Evolutionary conservation across 2,113 vertebrate species (phyloP).

Genomic region (Microcebus tavaratra): DNA sequence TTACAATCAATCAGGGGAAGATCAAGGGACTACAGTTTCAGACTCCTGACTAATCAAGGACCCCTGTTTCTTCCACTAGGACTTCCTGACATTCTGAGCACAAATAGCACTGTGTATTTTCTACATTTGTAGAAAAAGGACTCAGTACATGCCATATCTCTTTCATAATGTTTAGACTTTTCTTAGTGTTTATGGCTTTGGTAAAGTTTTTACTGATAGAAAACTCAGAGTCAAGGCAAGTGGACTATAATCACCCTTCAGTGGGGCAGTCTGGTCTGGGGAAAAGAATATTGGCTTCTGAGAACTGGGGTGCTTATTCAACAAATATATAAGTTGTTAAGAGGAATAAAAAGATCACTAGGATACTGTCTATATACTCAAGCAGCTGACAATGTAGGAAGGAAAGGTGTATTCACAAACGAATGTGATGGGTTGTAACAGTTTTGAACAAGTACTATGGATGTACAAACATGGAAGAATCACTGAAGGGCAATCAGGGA

Average conservation of each 20-base stretch:
- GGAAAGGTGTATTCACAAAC: not conserved
- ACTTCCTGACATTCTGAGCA: not conserved
- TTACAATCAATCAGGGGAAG: not conserved
- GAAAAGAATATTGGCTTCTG: not conserved
- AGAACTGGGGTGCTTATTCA: not conserved
- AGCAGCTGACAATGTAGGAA: not conserved
- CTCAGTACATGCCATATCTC: no score
- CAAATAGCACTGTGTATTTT: not conserved
- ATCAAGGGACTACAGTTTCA: accelerated
- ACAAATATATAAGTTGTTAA: not conserved
- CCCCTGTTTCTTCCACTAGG: not conserved
- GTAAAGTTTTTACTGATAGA: not conserved
- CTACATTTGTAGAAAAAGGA: not conserved
- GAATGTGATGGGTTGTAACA: not conserved
- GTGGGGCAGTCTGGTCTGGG: not conserved
- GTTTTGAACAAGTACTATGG: not conserved
- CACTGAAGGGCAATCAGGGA: not conserved
- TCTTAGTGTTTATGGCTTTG: not conserved
- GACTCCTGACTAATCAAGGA: not conserved
- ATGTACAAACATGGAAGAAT: not conserved
- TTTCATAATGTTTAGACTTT: not conserved
- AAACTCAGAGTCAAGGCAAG: not conserved
- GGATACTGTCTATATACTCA: not conserved
- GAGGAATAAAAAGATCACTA: not conserved
- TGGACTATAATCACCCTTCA: not conserved